A percentile compares a stretch with the other conserved stretches of the same genome.
Conservation (phyloP, 2,797 vertebrate genomes). For the Podarcis siculus region DNA sequence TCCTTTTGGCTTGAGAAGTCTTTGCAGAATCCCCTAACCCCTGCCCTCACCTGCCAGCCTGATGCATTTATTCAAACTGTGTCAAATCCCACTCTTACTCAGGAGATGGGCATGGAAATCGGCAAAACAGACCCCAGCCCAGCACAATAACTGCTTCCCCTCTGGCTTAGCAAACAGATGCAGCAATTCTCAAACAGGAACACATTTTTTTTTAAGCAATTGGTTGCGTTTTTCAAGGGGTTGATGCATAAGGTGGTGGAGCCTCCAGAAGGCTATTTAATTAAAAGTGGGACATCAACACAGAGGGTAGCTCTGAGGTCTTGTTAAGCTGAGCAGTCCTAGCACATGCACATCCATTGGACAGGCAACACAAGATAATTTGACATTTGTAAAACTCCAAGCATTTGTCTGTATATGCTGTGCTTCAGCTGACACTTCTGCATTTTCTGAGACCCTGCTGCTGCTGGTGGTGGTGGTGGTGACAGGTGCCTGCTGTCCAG, state of each 20-base stretch:
- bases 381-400: neutral
- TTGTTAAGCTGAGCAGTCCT: constrained; percentile 38
- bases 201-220: constrained; percentile 18
- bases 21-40: constrained; percentile 42
- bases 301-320: neutral
- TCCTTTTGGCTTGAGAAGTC: constrained; percentile 1
- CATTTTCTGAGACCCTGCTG: too few species aligned
- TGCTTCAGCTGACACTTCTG: neutral
- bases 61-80: constrained; percentile 45
- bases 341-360: neutral
- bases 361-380: neutral
- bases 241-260: constrained; percentile 24
- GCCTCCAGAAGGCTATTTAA: constrained; percentile 47
- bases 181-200: neutral
- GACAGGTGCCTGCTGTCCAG: too few species aligned
- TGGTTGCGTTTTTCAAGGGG: neutral
- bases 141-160: neutral
- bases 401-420: too few species aligned
- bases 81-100: constrained; percentile 9
- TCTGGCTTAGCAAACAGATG: constrained; percentile 23
- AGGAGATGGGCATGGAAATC: neutral
- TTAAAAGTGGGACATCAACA: constrained; percentile 22
- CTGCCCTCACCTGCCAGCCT: neutral
- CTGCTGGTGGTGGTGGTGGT: too few species aligned
- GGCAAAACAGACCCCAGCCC: constrained; percentile 9